A percentile compares a stretch with the other conserved stretches of the same genome.
These are phyloP conservation scores for Zaprionus ghesquierei DNA, from an alignment of 1,140 invertebrate genomes.

Conservation along the genomic window DNA sequence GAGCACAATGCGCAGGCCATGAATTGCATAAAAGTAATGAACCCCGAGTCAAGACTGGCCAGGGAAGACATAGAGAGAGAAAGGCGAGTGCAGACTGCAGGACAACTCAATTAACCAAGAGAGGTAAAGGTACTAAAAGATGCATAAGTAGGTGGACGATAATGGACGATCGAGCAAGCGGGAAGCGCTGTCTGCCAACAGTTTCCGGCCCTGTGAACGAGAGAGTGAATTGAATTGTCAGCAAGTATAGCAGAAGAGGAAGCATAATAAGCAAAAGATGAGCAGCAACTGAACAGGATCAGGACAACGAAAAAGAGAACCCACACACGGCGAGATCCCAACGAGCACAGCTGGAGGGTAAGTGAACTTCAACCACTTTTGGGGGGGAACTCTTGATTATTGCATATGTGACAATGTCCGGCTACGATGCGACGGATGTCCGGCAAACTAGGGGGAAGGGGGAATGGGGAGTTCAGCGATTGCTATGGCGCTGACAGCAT, in stretches of 20 bases:
- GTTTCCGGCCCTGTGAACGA: slow-evolving; percentile 57
- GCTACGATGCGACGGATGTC: slow-evolving; percentile 37
- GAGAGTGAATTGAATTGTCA: slow-evolving; percentile 44
- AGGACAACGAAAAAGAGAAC: slow-evolving; percentile 6
- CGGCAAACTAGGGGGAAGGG: slow-evolving; percentile 2
- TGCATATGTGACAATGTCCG: neutral
- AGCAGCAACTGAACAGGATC: slow-evolving; percentile 7
- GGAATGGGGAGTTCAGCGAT: neutral
- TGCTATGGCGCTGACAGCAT: slow-evolving; percentile 24
- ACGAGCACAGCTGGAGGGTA: slow-evolving; percentile 27
- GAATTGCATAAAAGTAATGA: slow-evolving; percentile 73
- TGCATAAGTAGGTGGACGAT: slow-evolving; percentile 55
- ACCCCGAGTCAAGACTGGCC: slow-evolving; percentile 22
- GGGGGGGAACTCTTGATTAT: slow-evolving; percentile 34
- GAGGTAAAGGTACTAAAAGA: slow-evolving; percentile 13
- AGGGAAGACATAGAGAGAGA: neutral
- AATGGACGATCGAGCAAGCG: slow-evolving; percentile 4
- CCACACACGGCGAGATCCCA: slow-evolving; percentile 21
- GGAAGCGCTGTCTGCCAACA: slow-evolving; percentile 38
- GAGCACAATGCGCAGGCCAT: slow-evolving; percentile 62
- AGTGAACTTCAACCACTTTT: slow-evolving; percentile 35
- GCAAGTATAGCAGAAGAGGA: neutral
- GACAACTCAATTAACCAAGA: slow-evolving; percentile 71
- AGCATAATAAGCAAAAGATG: slow-evolving; percentile 13
- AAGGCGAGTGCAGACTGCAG: neutral